Percentiles rank a stretch among this genome's conserved stretches.
phyloP scores from a whole-genome alignment of 2,888 invertebrate species.

The Cephus pygmeus region DNA sequence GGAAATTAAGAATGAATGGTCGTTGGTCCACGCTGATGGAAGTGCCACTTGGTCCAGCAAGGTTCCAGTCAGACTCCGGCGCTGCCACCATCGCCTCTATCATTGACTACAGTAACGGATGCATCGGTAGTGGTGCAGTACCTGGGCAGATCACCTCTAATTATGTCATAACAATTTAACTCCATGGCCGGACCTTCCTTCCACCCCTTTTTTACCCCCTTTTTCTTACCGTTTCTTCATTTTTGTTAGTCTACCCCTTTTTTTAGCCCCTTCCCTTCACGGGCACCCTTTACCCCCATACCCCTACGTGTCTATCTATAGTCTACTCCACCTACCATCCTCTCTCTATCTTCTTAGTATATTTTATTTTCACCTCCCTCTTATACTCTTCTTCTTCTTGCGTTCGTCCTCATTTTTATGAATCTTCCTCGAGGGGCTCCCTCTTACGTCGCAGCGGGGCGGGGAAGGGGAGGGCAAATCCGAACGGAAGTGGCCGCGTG shows the following conservation, averaged over 20 bases:
- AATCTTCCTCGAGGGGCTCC: background rate
- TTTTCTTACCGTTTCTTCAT: slow-evolving; percentile 4
- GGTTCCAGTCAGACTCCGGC: slow-evolving; percentile 31
- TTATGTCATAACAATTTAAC: slow-evolving; percentile 64
- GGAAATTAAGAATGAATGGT: slow-evolving; percentile 56
- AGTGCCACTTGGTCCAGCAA: slow-evolving; percentile 32
- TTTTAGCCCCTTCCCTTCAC: background rate
- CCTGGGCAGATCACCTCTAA: slow-evolving; percentile 51
- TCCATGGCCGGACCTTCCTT: slow-evolving; percentile 24
- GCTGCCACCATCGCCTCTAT: background rate
- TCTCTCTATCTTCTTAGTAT: background rate
- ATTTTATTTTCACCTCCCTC: background rate
- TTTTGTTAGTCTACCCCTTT: slow-evolving; percentile 9
- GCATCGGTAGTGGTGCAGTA: background rate
- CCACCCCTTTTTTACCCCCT: slow-evolving; percentile 9
- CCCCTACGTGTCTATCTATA: background rate
- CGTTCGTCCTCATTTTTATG: slow-evolving; percentile 1
- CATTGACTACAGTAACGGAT: background rate
- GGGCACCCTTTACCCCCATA: background rate
- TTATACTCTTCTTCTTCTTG: slow-evolving; percentile 10
- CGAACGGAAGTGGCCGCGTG: slow-evolving; percentile 42
- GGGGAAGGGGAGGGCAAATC: slow-evolving; percentile 4
- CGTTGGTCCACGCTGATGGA: slow-evolving; percentile 32
- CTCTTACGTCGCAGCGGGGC: background rate
- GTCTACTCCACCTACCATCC: slow-evolving; percentile 7